phyloP scores from a whole-genome alignment of 2,113 vertebrate species.

The Mesocricetus auratus region DNA sequence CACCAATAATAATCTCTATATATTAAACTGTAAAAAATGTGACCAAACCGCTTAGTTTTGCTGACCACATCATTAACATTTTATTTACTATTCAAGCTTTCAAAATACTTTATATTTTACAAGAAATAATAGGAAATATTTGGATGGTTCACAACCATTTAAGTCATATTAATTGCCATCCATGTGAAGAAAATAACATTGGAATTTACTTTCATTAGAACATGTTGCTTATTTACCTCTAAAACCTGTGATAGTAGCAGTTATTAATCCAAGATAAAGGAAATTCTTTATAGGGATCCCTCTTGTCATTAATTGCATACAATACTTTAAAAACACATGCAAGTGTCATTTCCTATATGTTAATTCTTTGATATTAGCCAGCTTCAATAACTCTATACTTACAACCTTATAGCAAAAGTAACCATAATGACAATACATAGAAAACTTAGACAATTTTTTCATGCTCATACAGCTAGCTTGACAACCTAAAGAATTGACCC shows the following conservation, averaged over 20 bases:
- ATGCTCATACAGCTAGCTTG: neutral
- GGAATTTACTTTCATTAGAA: slow-evolving; percentile 3
- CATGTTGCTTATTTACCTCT: neutral
- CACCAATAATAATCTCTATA: slow-evolving; percentile 27
- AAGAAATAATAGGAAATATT: slow-evolving; percentile 23
- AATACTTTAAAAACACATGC: neutral
- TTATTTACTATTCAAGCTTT: slow-evolving; percentile 36
- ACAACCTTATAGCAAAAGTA: neutral
- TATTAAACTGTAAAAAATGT: slow-evolving; percentile 10
- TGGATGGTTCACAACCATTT: neutral
- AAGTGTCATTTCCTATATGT: neutral
- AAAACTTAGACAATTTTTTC: neutral
- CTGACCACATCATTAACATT: neutral
- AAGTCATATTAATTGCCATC: neutral
- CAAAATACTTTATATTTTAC: slow-evolving; percentile 3
- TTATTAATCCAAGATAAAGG: neutral
- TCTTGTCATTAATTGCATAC: neutral
- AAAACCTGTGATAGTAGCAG: neutral
- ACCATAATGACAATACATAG: neutral
- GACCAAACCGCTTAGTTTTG: neutral
- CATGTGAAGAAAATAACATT: slow-evolving; percentile 13
- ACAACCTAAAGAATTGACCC: neutral
- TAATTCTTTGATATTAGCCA: neutral
- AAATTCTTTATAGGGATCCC: neutral
- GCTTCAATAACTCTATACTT: neutral